Evolutionary conservation across 2,888 invertebrate genomes (phyloP), one percentile per base, ranked within the genome.

Genomic region (Heliconius erato): DNA sequence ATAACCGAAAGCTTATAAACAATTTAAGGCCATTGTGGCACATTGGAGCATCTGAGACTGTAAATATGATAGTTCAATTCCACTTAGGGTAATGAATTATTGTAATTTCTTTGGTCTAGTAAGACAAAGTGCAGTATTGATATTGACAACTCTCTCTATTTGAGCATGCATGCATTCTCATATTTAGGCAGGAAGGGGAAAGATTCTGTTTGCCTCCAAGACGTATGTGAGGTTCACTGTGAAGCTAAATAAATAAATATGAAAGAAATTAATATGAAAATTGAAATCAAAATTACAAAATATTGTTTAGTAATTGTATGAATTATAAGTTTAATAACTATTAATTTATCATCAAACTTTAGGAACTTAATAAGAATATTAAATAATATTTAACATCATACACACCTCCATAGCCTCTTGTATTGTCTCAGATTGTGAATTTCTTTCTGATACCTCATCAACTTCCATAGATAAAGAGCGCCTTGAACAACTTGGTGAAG

Each of bases 401-500:
- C 91, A 88, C 85, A 95, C 95, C 92, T 96, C 95, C 95, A 96
- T 96, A 83, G 95, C 91, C 88, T 96, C 95, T 83, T 92, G 92
- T 82, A 92, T 93, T 82, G 89, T 91, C 86, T 95, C 95, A 71
- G 91, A 93, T 85, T 95, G 95, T 86, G 94, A 95, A 89, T 93
- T 94, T 86, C 94, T 92, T 83, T 96, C 95, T 85, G 95, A 94
- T 49, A 91, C 89, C 89, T 96, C 95, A 92, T 96, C 95, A 59
- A 96, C 95, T 87, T 96, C 95, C 95, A 96, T 96, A 6, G 95
- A 96, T 11, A 95, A 90, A 69, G 95, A 96, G 77, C 95, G 92
- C 77, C 95, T 88, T 65, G 95, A 96, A 85, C 95, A 96, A 87
- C 95, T 95, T 3, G 95, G 95, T n/a, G 95, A 95, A 19, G 94